Evolutionary conservation across 2,113 vertebrate genomes (phyloP).

Genomic region (Nyctereutes procyonoides): DNA sequence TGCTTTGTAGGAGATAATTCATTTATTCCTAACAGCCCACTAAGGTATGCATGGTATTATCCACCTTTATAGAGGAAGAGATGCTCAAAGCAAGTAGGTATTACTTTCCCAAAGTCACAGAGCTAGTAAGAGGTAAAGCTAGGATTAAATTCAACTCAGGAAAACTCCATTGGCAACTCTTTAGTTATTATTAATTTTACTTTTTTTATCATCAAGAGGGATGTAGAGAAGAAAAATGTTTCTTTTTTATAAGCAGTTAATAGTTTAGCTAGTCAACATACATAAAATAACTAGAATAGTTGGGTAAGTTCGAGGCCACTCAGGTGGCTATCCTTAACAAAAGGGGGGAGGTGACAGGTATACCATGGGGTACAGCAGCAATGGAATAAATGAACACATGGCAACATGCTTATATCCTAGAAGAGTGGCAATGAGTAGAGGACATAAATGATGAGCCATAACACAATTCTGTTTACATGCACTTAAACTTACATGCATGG

Average conservation of each 20-base stretch:
- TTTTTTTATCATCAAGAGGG: not conserved
- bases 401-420: not conserved
- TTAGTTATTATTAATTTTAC: not conserved
- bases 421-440: not conserved
- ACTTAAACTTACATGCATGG: not conserved
- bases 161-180: not conserved
- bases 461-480: not conserved
- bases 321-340: not conserved
- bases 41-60: not conserved
- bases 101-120: not conserved
- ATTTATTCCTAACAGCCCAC: not conserved
- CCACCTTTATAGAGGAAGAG: not conserved
- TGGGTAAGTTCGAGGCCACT: not conserved
- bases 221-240: not conserved
- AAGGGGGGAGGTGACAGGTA: not conserved
- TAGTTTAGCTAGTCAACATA: not conserved
- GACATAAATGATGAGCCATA: not conserved
- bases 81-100: not conserved
- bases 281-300: not conserved
- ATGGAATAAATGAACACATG: not conserved
- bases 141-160: not conserved
- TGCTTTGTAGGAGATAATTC: not conserved
- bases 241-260: not conserved
- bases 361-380: not conserved
- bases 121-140: not conserved